Evolutionary conservation across 2,888 invertebrate genomes (phyloP).

Genomic region (Drosophila neoperkinsi): DNA sequence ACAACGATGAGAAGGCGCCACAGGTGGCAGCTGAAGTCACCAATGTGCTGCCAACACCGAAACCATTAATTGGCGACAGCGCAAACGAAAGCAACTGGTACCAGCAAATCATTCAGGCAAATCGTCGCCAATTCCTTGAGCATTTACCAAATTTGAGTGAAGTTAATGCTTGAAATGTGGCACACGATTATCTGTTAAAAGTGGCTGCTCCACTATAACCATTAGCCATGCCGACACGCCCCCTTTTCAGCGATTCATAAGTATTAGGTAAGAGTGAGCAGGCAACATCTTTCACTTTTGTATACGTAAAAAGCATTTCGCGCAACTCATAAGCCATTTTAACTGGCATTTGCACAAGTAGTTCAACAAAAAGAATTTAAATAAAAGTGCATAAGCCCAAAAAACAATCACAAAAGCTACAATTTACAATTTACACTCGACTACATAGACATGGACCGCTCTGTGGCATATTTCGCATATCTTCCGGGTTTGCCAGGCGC

Average conservation of each 20-base stretch:
- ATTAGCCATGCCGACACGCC: slow-evolving; percentile 54
- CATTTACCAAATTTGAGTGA: slow-evolving; percentile 66
- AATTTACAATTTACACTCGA: slow-evolving; percentile 48
- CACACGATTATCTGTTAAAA: slow-evolving; percentile 8
- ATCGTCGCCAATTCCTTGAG: slow-evolving; percentile 77
- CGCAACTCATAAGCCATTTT: slow-evolving; percentile 29
- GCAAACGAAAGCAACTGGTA: slow-evolving; percentile 63
- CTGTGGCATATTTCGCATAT: slow-evolving; percentile 47
- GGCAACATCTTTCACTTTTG: slow-evolving; percentile 69
- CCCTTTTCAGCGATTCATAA: slow-evolving; percentile 30
- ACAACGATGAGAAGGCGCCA: slow-evolving; percentile 67
- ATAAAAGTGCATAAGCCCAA: slow-evolving; percentile 25
- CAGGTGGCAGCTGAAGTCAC: slow-evolving; percentile 30
- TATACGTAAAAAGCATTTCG: slow-evolving; percentile 20
- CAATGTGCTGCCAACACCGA: slow-evolving; percentile 47
- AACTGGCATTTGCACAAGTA: slow-evolving; percentile 43
- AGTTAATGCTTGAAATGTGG: slow-evolving; percentile 40
- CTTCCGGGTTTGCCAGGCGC: slow-evolving; percentile 63
- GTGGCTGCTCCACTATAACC: slow-evolving; percentile 23
- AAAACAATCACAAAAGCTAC: slow-evolving; percentile 32
- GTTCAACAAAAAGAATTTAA: slow-evolving; percentile 47
- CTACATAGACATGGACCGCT: slow-evolving; percentile 8
- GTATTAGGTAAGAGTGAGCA: slow-evolving; percentile 64
- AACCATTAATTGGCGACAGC: slow-evolving; percentile 48
- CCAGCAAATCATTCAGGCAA: slow-evolving; percentile 71